Evolutionary conservation across 2,888 invertebrate species (phyloP), one percentile per base, ranked within the genome.

Genomic region (Steromphala cineraria): DNA sequence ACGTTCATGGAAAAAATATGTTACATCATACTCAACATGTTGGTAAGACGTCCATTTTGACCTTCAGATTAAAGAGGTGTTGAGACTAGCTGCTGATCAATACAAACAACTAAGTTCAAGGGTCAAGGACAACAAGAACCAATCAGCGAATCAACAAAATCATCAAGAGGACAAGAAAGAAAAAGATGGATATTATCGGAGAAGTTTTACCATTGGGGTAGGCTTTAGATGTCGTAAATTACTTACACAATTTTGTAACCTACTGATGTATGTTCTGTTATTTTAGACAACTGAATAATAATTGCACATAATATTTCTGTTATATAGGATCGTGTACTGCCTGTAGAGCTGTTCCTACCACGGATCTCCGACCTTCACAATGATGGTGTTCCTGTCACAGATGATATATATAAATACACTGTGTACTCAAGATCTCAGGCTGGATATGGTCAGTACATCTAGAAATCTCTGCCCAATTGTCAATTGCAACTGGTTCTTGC

Each of bases 1-100:
- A 8, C 8, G 36, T n/a, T n/a, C n/a, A n/a, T n/a, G n/a, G n/a
- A n/a, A n/a, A n/a, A n/a, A n/a, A n/a, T n/a, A n/a, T n/a, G n/a
- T n/a, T n/a, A 36, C 4, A 2, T 36, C 36, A 36, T 36, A 36
- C 36, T 36, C 36, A 36, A 36, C 7, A 7, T 36, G 7, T 46
- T 46, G 1, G 5, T 1, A 46, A 46, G 10, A 10, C 46, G 10
- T 10, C 10, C 13, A 4, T 46, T 46, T 5, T 46, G 10, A 28
- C 21, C 77, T 82, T 3, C 62, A 91, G 91, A 87, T 91, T 1
- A 86, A 84, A 56, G 87, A 89, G 19, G 86, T 89, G 1, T 80
- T 90, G 2, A 67, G 83, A 21, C 77, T 82, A 21, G 84, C 88
- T 21, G 91, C 90, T 78, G 84, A 88, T 0, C 81, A 84, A 31